phyloP scores from a whole-genome alignment of 1,140 invertebrate genomes.

The Penaeus vannamei region DNA sequence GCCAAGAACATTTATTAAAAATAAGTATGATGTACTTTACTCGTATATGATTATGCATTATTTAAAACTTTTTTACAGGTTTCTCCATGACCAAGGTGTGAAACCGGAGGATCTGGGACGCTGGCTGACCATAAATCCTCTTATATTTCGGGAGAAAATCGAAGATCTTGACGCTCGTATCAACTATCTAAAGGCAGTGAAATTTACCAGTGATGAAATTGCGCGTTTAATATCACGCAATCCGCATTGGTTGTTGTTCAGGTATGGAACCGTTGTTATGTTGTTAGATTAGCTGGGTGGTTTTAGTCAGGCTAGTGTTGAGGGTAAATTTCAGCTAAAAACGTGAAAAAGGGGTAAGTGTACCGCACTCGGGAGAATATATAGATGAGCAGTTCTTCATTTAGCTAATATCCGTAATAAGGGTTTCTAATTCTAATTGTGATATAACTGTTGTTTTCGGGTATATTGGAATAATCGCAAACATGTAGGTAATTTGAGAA shows the following conservation, averaged over 20 bases:
- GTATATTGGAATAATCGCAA: no score
- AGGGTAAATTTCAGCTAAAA: no score
- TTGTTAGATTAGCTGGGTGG: no score
- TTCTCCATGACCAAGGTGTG: slow-evolving; percentile 45
- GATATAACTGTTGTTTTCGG: no score
- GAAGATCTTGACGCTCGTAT: slow-evolving; percentile 40
- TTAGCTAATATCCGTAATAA: no score
- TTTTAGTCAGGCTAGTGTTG: neutral
- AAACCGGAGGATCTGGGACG: slow-evolving; percentile 39
- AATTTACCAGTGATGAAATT: slow-evolving; percentile 23
- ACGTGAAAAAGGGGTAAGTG: no score
- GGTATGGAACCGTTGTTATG: neutral
- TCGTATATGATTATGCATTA: neutral
- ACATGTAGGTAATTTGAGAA: no score
- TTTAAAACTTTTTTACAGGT: slow-evolving; percentile 33
- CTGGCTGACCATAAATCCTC: slow-evolving; percentile 50
- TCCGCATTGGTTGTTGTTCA: slow-evolving; percentile 46
- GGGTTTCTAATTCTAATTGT: no score
- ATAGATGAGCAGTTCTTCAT: no score
- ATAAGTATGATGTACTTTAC: neutral
- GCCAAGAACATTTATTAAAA: neutral
- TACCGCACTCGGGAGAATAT: no score
- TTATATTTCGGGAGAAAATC: slow-evolving; percentile 38
- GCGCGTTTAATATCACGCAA: slow-evolving; percentile 40
- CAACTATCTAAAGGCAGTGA: slow-evolving; percentile 36